Conservation (phyloP, 1,140 invertebrate species). For the Hydropsyche tenuis region DNA sequence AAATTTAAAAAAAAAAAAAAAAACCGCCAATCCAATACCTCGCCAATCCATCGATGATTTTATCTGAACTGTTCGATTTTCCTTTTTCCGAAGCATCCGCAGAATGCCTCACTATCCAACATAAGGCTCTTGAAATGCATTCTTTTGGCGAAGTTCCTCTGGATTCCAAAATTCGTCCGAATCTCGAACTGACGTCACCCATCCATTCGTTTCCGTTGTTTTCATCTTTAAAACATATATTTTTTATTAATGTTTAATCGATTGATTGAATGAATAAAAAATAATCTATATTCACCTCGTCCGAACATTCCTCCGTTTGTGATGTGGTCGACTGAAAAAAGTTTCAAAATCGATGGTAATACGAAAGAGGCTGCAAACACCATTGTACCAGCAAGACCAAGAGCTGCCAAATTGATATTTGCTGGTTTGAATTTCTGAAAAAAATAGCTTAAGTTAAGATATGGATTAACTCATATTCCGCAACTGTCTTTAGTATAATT, state of each 20-base stretch:
- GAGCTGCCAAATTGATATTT: constrained; percentile 56
- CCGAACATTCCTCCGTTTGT: constrained; percentile 35
- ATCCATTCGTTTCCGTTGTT: not conserved
- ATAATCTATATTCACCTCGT: constrained; percentile 28
- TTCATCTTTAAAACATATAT: constrained; percentile 14
- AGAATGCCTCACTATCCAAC: constrained; percentile 27
- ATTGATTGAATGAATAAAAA: constrained; percentile 30
- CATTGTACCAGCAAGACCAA: constrained; percentile 54
- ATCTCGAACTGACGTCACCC: not conserved
- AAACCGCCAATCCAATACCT: no score
- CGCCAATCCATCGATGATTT: constrained; percentile 44
- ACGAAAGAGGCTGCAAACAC: constrained; percentile 54
- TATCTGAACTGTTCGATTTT: constrained; percentile 36
- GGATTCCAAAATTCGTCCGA: constrained; percentile 8
- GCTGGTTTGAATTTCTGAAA: constrained; percentile 57
- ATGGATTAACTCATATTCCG: no score
- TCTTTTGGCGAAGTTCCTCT: constrained; percentile 33
- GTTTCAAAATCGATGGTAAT: constrained; percentile 53
- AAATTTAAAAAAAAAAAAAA: no score
- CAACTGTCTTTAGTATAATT: no score
- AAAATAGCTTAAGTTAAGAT: constrained; percentile 27
- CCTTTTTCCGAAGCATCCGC: constrained; percentile 13
- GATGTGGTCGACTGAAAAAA: constrained; percentile 41
- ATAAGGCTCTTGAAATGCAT: constrained; percentile 24
- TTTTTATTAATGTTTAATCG: not conserved